Percentiles rank a stretch among this genome's conserved stretches.
Conservation (phyloP, 2,113 vertebrate species). For the Mormoops blainvillei region DNA sequence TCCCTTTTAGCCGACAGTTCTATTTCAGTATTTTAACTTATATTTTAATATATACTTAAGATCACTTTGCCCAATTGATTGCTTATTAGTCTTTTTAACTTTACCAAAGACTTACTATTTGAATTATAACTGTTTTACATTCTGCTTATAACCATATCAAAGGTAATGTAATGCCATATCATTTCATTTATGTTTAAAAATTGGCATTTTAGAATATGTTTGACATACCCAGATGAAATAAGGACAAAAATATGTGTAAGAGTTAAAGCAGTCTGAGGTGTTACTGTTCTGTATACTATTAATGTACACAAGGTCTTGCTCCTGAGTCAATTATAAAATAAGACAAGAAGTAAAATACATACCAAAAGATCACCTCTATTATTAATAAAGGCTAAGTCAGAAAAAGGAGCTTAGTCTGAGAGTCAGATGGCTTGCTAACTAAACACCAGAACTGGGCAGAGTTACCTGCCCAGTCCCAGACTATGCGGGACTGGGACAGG, state of each 20-base stretch:
- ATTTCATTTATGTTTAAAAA: conserved; percentile 18
- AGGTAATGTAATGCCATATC: neutral
- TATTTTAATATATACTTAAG: conserved; percentile 11
- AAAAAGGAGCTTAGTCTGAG: conserved; percentile 23
- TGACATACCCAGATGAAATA: conserved; percentile 10
- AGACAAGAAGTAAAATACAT: conserved; percentile 28
- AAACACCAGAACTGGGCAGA: neutral
- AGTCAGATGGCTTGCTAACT: neutral
- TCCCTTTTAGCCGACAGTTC: neutral
- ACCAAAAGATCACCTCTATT: neutral
- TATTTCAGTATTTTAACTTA: conserved; percentile 15
- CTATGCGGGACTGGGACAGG: neutral
- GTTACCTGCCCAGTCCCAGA: neutral
- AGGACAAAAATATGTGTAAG: neutral
- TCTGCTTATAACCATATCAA: neutral
- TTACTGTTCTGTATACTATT: neutral
- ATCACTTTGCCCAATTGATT: neutral
- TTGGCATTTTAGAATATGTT: neutral
- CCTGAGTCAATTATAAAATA: conserved; percentile 6
- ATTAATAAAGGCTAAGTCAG: conserved; percentile 6
- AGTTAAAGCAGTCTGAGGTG: neutral
- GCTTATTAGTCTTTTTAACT: conserved; percentile 19
- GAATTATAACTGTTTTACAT: conserved; percentile 15
- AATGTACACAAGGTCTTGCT: neutral
- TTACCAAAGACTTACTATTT: neutral